Percentiles rank a stretch among this genome's conserved stretches.
phyloP scores from a whole-genome alignment of 2,888 invertebrate species.

The Acleris laterana region DNA sequence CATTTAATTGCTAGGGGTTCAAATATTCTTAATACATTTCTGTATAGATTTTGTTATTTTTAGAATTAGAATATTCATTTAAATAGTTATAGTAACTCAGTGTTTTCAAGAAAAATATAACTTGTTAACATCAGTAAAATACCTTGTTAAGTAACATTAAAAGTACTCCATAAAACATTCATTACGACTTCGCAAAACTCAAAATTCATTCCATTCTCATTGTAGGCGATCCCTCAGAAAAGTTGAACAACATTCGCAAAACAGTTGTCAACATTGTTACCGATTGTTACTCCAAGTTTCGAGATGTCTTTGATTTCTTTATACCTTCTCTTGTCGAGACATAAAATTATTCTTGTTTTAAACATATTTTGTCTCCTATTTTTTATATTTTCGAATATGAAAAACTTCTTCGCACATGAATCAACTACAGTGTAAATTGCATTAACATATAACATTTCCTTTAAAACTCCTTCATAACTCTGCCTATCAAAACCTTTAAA shows the following conservation, averaged over 20 bases:
- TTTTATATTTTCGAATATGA: no score
- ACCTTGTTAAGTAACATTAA: conserved; percentile 4
- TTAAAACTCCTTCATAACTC: not conserved
- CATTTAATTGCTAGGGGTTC: not conserved
- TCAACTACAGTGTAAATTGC: not conserved
- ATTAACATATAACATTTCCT: not conserved
- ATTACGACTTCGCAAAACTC: conserved; percentile 16
- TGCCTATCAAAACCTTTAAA: conserved; percentile 12
- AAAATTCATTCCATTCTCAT: conserved; percentile 13
- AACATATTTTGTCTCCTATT: conserved; percentile 9
- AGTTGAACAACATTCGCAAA: conserved; percentile 31
- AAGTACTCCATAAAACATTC: conserved; percentile 12
- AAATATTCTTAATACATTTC: not conserved
- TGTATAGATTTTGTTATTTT: not conserved
- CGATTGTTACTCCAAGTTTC: conserved; percentile 29
- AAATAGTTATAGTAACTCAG: no score
- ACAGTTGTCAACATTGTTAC: conserved; percentile 35
- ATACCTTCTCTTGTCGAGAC: conserved; percentile 27
- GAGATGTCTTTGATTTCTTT: conserved; percentile 28
- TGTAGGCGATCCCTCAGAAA: conserved; percentile 23
- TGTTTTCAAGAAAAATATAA: no score
- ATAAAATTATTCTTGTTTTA: conserved; percentile 29
- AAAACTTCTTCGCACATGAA: no score
- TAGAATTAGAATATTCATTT: not conserved
- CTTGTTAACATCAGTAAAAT: no score